Percentiles rank a stretch among this genome's conserved stretches.
phyloP scores from a whole-genome alignment of 2,113 vertebrate genomes.

The Upupa epops region DNA sequence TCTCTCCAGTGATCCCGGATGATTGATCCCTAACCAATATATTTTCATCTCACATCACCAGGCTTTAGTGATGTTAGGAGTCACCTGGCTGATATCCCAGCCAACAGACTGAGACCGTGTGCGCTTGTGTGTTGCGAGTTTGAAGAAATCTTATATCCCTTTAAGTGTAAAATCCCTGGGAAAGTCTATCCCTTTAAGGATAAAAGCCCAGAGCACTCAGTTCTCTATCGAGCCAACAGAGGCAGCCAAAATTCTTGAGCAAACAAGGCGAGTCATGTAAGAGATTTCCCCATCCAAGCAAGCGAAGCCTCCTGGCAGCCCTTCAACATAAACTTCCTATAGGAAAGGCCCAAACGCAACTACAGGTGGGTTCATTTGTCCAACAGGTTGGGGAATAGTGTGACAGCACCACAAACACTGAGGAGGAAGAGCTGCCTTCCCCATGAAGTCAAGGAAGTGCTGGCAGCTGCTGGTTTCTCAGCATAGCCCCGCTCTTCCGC shows the following conservation, averaged over 20 bases:
- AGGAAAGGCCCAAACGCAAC: neutral
- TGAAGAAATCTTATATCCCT: constrained; percentile 7
- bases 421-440: neutral
- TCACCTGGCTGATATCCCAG: neutral
- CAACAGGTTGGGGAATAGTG: neutral
- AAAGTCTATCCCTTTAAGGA: constrained; percentile 49
- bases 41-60: neutral
- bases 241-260: constrained; percentile 28
- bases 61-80: neutral
- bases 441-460: neutral
- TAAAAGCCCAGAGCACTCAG: constrained; percentile 8
- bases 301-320: neutral
- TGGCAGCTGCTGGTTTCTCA: neutral
- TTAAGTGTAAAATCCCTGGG: neutral
- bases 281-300: neutral
- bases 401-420: neutral
- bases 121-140: neutral
- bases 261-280: neutral
- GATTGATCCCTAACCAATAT: neutral
- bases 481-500: neutral
- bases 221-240: neutral
- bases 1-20: neutral
- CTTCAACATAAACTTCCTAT: constrained; percentile 25
- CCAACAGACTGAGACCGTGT: neutral
- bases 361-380: neutral